phyloP scores from a whole-genome alignment of 2,797 vertebrate species.

The Podarcis lilfordi region DNA sequence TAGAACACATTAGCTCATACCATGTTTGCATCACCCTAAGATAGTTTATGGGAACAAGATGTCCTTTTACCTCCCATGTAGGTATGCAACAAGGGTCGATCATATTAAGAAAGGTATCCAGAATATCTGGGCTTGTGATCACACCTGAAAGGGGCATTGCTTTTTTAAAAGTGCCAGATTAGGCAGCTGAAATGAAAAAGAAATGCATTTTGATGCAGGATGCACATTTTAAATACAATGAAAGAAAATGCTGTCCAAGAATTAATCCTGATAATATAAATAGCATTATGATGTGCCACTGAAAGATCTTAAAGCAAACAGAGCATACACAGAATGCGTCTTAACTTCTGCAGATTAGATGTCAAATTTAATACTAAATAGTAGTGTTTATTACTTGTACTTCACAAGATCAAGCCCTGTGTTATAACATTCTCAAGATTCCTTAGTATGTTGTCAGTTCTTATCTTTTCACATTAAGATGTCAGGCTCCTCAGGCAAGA shows the following conservation, averaged over 20 bases:
- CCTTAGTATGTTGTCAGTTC: neutral
- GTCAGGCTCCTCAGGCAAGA: neutral
- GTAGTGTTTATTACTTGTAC: conserved; percentile 13
- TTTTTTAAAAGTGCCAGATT: neutral
- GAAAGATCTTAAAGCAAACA: neutral
- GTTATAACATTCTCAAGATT: conserved; percentile 6
- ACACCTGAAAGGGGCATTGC: neutral
- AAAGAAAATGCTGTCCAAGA: neutral
- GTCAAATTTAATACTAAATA: fast-evolving
- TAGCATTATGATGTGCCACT: neutral
- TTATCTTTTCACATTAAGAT: neutral
- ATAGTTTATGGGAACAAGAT: neutral
- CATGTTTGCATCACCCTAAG: neutral
- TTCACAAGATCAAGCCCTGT: neutral
- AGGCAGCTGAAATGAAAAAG: neutral
- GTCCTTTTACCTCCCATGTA: neutral
- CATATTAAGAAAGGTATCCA: neutral
- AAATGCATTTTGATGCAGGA: neutral
- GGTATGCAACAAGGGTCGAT: neutral
- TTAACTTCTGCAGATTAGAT: neutral
- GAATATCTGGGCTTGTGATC: neutral
- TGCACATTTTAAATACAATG: neutral
- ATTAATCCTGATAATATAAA: neutral
- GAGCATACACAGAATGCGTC: neutral
- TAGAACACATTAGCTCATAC: neutral